These are phyloP conservation scores for Gonioctena quinquepunctata DNA, from an alignment of 1,140 invertebrate species.

Conservation along the genomic window DNA sequence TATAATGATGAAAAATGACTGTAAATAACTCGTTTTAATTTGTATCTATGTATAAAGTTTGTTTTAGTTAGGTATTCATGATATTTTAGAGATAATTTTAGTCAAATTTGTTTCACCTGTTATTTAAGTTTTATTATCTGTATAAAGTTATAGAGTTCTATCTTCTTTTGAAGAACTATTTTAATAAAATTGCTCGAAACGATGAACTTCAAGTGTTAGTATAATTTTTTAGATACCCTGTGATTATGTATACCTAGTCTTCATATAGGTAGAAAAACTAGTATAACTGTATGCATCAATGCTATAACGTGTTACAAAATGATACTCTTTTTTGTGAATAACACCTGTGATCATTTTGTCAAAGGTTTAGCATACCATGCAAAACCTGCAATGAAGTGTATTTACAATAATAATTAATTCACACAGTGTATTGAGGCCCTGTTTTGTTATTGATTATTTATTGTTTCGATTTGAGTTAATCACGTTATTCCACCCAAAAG, in stretches of 20 bases:
- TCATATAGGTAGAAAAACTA: slow-evolving; percentile 39
- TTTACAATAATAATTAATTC: slow-evolving; percentile 17
- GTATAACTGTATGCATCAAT: slow-evolving; percentile 29
- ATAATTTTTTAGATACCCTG: slow-evolving; percentile 48
- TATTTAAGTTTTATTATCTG: slow-evolving; percentile 20
- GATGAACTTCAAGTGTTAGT: slow-evolving; percentile 25
- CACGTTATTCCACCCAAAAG: slow-evolving; percentile 9
- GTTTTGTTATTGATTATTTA: slow-evolving; percentile 24
- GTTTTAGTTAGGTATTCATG: slow-evolving; percentile 9
- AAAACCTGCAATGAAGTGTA: slow-evolving; percentile 33
- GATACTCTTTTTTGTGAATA: not conserved
- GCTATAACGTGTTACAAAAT: no score
- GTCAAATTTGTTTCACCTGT: slow-evolving; percentile 9
- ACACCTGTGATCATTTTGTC: not conserved
- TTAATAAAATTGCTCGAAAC: slow-evolving; percentile 37
- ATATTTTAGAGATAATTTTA: not conserved
- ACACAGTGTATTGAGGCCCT: slow-evolving; percentile 20
- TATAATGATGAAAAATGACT: slow-evolving; percentile 15
- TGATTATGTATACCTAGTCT: slow-evolving; percentile 50
- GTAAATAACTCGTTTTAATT: slow-evolving; percentile 27
- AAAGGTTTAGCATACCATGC: not conserved
- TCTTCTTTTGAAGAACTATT: slow-evolving; percentile 40
- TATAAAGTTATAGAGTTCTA: slow-evolving; percentile 33
- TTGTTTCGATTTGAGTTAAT: slow-evolving; percentile 11
- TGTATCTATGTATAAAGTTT: slow-evolving; percentile 20